These are phyloP conservation scores for Ceratina japonica DNA, from an alignment of 1,140 invertebrate species.

Conservation along the genomic window DNA sequence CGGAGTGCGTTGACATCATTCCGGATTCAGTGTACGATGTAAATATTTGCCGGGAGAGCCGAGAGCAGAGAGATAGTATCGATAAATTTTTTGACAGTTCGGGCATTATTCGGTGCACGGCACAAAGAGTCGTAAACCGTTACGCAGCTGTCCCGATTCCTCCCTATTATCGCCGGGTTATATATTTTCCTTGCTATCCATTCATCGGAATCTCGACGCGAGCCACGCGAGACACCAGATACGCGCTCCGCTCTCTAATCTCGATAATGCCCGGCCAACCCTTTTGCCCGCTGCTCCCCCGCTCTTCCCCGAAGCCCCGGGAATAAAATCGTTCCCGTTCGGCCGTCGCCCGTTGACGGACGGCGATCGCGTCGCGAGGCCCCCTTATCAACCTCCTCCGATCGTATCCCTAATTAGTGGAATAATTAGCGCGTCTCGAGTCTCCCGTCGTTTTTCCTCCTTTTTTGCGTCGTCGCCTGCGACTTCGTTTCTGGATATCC, in stretches of 20 bases:
- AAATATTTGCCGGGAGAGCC: slow-evolving; percentile 56
- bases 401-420: slow-evolving; percentile 54
- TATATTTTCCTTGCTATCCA: slow-evolving; percentile 58
- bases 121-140: slow-evolving; percentile 70
- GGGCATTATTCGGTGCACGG: slow-evolving; percentile 54
- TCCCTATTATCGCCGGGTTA: slow-evolving; percentile 62
- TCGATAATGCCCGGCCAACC: slow-evolving; percentile 14
- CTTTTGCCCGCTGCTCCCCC: neutral
- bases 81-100: slow-evolving; percentile 71
- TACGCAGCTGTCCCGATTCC: slow-evolving; percentile 70
- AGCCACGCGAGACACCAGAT: slow-evolving; percentile 41
- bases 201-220: slow-evolving; percentile 65
- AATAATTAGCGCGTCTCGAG: slow-evolving; percentile 47
- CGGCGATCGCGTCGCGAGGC: slow-evolving; percentile 30
- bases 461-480: neutral
- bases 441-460: neutral
- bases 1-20: slow-evolving; percentile 39
- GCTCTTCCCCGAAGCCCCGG: neutral
- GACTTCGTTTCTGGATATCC: neutral
- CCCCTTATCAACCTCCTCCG: slow-evolving; percentile 39
- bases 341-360: slow-evolving; percentile 6
- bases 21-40: slow-evolving; percentile 35
- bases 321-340: slow-evolving; percentile 9
- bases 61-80: slow-evolving; percentile 49
- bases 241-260: slow-evolving; percentile 16